Evolutionary conservation across 2,888 invertebrate species (phyloP).

Genomic region (Halocaridina rubra): DNA sequence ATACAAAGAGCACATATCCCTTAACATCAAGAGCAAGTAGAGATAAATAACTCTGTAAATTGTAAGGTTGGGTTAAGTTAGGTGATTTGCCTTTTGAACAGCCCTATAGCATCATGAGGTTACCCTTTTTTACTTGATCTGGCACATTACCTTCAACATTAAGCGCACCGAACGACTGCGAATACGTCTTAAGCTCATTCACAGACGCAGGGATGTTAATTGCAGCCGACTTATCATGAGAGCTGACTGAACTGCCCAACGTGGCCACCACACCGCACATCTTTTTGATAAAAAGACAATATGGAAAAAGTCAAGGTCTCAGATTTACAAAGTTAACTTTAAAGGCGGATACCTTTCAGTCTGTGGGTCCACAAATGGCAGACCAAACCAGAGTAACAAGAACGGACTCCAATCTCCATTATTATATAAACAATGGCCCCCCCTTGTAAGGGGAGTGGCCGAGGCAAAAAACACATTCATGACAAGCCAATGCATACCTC

Average conservation of each 20-base stretch:
- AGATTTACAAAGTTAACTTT: background rate
- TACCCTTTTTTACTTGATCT: no score
- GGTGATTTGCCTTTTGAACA: no score
- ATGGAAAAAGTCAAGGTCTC: background rate
- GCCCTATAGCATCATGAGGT: no score
- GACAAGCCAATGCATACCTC: background rate
- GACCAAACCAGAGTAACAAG: no score
- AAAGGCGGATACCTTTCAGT: no score
- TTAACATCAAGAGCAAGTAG: no score
- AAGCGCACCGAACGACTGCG: constrained; percentile 66
- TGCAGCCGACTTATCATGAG: constrained; percentile 51
- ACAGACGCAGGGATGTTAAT: constrained; percentile 54
- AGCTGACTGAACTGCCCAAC: constrained; percentile 11
- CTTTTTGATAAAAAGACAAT: background rate
- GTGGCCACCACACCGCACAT: background rate
- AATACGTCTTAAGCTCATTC: constrained; percentile 48
- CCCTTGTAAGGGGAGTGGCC: background rate
- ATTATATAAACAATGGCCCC: no score
- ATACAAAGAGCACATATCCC: no score
- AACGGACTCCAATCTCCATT: no score
- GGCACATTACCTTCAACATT: constrained; percentile 66
- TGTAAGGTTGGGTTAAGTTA: no score
- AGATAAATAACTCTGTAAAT: no score
- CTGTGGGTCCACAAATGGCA: no score
- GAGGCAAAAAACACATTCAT: background rate